These are phyloP conservation scores for Grapholita molesta DNA, from an alignment of 1,140 invertebrate genomes.

Conservation along the genomic window DNA sequence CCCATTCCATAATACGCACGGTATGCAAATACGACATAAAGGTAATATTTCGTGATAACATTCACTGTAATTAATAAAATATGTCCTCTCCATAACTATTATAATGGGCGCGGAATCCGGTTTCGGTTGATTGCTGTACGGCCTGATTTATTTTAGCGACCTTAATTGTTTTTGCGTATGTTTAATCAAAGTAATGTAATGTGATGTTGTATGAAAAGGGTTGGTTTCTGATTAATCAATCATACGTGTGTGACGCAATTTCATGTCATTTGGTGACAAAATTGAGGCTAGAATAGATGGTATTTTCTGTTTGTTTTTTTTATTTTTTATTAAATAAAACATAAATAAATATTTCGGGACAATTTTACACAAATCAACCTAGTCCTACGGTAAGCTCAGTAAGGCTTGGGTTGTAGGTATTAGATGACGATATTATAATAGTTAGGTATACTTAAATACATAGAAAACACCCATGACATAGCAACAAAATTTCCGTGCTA, in stretches of 20 bases:
- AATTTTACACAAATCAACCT: too few relatives aligned
- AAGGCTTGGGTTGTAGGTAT: too few relatives aligned
- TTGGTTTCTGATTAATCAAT: neutral
- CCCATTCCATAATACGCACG: conserved; percentile 15
- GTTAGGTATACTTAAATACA: too few relatives aligned
- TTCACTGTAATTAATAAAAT: conserved; percentile 21
- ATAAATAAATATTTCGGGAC: too few relatives aligned
- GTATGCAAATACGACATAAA: conserved; percentile 23
- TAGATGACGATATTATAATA: too few relatives aligned
- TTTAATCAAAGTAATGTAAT: conserved; percentile 10
- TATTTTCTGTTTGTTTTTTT: too few relatives aligned
- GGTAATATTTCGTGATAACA: conserved; percentile 23
- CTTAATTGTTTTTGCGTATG: conserved; percentile 15
- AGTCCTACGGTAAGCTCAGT: too few relatives aligned
- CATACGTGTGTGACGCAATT: neutral
- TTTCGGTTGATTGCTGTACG: conserved; percentile 4
- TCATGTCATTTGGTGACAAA: neutral
- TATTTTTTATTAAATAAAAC: too few relatives aligned
- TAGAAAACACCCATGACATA: too few relatives aligned
- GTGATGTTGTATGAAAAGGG: neutral
- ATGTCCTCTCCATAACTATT: conserved; percentile 21
- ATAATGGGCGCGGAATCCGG: conserved; percentile 19
- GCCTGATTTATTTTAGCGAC: conserved; percentile 2
- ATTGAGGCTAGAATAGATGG: neutral
- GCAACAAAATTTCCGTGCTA: too few relatives aligned